Conservation (phyloP, 64 coral and sea anemone species). For the Anthopleura sola region DNA sequence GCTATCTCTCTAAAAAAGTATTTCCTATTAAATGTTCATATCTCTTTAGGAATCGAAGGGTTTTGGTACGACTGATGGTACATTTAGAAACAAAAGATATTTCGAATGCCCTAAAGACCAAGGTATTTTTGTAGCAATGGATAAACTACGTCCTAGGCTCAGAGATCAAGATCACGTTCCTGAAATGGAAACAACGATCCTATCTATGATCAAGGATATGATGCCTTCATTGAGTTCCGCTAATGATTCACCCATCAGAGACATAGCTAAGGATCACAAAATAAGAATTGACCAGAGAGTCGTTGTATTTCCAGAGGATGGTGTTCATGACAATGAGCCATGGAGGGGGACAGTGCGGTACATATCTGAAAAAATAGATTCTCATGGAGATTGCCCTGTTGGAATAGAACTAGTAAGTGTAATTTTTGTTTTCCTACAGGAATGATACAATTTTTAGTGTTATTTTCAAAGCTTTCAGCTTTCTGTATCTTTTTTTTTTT, state of each 20-base stretch:
- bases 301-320: background rate
- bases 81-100: constrained; percentile 52
- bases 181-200: background rate
- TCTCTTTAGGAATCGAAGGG: constrained; percentile 36
- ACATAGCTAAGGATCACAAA: background rate
- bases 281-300: constrained; percentile 45
- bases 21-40: no score
- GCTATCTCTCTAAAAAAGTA: no score
- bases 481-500: no score
- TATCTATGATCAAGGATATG: background rate
- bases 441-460: no score
- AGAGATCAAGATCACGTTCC: background rate
- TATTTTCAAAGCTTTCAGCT: no score
- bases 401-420: constrained; percentile 44
- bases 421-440: no score
- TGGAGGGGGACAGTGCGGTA: constrained; percentile 29
- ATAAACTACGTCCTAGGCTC: constrained; percentile 45
- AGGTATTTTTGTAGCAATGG: constrained; percentile 67
- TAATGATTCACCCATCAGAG: background rate
- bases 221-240: background rate
- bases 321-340: background rate
- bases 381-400: background rate
- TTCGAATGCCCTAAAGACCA: constrained; percentile 38
- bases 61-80: constrained; percentile 59
- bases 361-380: constrained; percentile 2